Base-by-base conservation (phyloP, 1,140 invertebrate genomes). In the Thaumatotibia leucotreta region DNA sequence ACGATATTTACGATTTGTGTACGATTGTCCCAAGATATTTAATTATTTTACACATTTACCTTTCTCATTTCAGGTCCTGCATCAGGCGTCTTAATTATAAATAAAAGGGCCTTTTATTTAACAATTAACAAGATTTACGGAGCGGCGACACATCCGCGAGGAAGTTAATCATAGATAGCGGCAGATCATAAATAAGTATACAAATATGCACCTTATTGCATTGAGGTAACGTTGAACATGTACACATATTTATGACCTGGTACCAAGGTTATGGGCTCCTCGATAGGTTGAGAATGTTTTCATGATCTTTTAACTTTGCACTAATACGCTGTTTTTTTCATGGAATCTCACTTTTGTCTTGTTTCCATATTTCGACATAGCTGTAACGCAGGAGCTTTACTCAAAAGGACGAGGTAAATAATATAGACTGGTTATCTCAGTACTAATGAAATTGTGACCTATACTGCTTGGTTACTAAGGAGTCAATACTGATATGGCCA, bases 211-310 rank as follows among this genome's bases (percentile, higher is more conserved):
- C n/a, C n/a, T 17, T 17, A 45, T 39, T 39, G 0, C 14, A 39
- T 17, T 14, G 35, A 11, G n/a, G n/a, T 39, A 4, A 3, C n/a
- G 35, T n/a, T 9, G 11, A 14, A 9, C 5, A 10, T 54, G 23
- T n/a, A 49, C 6, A 32, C 52, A 22, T 31, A 20, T 29, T 61
- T 29, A 35, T 54, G 31, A 39, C 22, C 63, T 63, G 32, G 62
- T 63, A 45, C 14, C 39, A 45, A 45, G 39, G 39, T 45, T 45
- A 45, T 45, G 17, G 63, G 50, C 49, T 61, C 67, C 70, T 74
- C 70, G 65, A 64, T 24, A 14, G 11, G n/a, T 72, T 72, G 75
- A 77, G 75, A 66, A 24, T 61, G 33, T 62, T 64, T 66, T 68
- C 70, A 77, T 77, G 70, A 64, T 65, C 61, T 22, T 39, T n/a